phyloP scores from a whole-genome alignment of 1,140 invertebrate species.

The Penaeus vannamei region DNA sequence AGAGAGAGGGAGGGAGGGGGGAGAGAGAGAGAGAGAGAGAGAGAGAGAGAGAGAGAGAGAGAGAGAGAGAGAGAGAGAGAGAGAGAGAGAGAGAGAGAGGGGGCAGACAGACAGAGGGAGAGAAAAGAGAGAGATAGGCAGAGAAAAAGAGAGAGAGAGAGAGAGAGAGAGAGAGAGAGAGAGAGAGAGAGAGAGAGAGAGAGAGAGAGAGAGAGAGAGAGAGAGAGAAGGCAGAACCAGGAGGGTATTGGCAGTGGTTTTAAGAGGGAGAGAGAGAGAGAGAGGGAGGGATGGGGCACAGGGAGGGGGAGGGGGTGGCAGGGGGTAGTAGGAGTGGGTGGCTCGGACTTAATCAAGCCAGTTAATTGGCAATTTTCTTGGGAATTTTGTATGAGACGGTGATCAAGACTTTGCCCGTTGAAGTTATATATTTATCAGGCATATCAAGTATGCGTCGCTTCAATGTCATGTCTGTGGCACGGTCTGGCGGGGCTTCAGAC shows the following conservation, averaged over 20 bases:
- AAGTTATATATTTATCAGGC: too few species aligned
- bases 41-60: background rate
- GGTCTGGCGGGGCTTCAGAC: too few species aligned
- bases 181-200: background rate
- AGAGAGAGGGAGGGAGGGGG: background rate
- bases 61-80: too few species aligned
- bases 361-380: conserved; percentile 46
- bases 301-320: background rate
- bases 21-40: background rate
- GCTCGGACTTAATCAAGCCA: conserved; percentile 38
- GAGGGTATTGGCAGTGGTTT: background rate
- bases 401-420: too few species aligned
- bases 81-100: background rate
- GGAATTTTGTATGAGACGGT: background rate
- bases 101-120: too few species aligned
- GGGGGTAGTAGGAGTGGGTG: background rate
- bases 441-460: too few species aligned
- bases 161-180: background rate
- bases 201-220: background rate
- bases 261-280: background rate
- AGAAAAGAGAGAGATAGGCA: background rate
- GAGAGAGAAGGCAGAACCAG: background rate
- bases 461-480: too few species aligned
- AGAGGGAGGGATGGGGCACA: background rate
- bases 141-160: conserved; percentile 10